Evolutionary conservation across 2,113 vertebrate genomes (phyloP), one percentile per base, ranked within the genome.

Genomic region (Acanthochromis polyacanthus): DNA sequence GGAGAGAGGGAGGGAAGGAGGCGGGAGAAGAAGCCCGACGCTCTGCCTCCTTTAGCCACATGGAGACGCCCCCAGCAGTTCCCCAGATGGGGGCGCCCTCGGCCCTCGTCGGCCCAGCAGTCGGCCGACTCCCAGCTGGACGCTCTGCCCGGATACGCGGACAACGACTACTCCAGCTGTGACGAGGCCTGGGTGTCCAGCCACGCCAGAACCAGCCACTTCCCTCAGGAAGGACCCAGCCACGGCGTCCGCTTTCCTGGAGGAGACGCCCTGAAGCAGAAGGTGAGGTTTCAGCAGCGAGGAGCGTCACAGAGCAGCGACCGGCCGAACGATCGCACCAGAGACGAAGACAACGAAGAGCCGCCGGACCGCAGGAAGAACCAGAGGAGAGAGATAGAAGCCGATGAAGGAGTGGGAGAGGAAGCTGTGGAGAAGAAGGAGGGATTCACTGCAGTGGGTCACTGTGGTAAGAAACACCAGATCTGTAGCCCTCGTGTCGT

Each of bases 41-140:
- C 90, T 0, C 46, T 95, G 46, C 93, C 94, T 1, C 93, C 94
- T 0, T 77, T 95, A 30, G 94, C 94, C 0, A 94, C 93, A 0
- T 95, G 94, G 94, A 90, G 94, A 51, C 88, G 93, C 20, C 94
- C 94, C 1, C 94, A 93, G 81, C 93, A 93, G 79, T 81, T 91
- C 16, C 71, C 85, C 5, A 76, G 92, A 28, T 94, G 91, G 92
- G 89, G 81, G 2, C 80, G 91, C 0, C 72, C 86, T 0, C 87
- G 89, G 10, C 79, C 92, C 0, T 66, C 89, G 0, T 59, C 89
- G 9, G 85, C 69, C 9, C 93, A 89, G 66, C 83, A 92, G 69
- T 71, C 66, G 2, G 90, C 92, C 0, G 91, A 94, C 81, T 93
- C 93, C 10, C 92, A 92, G 43, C 81, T 92, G 43, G 91, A 91